These are phyloP conservation scores for Mesoligia furuncula DNA, from an alignment of 2,888 invertebrate genomes.

Conservation along the genomic window DNA sequence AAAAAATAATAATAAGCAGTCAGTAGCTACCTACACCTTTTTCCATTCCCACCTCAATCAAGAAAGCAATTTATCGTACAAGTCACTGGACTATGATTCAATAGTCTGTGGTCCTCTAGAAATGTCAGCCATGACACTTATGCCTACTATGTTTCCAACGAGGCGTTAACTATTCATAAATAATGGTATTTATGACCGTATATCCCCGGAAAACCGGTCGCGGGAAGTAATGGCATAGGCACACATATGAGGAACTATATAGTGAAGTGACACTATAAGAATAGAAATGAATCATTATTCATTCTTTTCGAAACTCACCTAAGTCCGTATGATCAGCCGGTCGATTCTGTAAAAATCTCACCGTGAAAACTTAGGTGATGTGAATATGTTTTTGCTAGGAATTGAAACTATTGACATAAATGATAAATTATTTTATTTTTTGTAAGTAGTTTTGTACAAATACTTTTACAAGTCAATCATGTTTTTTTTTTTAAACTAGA, in stretches of 20 bases:
- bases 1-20: conserved; percentile 6
- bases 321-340: background rate
- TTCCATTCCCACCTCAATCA: conserved; percentile 57
- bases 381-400: too few relatives aligned
- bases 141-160: conserved; percentile 27
- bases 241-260: conserved; percentile 24
- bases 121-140: conserved; percentile 36
- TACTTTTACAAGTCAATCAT: too few relatives aligned
- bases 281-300: conserved; percentile 14
- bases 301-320: background rate
- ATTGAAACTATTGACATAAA: too few relatives aligned
- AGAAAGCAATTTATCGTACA: conserved; percentile 32
- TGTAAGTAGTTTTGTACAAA: too few relatives aligned
- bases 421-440: too few relatives aligned
- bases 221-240: conserved; percentile 24
- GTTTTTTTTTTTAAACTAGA: too few relatives aligned
- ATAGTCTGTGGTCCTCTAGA: conserved; percentile 43
- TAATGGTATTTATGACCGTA: conserved; percentile 53
- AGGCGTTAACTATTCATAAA: conserved; percentile 59
- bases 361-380: too few relatives aligned
- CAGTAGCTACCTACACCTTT: background rate
- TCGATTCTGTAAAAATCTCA: too few relatives aligned
- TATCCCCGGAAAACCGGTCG: conserved; percentile 52
- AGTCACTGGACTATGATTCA: conserved; percentile 32
- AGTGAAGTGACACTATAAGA: conserved; percentile 49